Evolutionary conservation across 2,113 vertebrate species (phyloP), one percentile per base, ranked within the genome.

Genomic region (Lophochroa leadbeateri): DNA sequence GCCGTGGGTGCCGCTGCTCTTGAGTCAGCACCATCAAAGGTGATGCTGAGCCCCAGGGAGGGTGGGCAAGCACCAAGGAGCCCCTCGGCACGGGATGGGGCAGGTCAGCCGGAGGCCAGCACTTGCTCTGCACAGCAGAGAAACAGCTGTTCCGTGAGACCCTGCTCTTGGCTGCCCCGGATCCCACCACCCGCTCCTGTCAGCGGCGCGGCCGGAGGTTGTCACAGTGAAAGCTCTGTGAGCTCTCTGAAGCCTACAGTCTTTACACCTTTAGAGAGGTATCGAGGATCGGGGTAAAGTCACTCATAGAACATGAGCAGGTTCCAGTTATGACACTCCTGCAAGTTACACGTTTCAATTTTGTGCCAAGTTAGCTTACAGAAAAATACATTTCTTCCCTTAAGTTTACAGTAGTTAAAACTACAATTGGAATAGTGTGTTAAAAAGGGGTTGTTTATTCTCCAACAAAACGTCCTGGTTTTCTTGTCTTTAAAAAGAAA

Each of bases 101-200:
- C 65, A 47, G 64, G 44, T 4, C 24, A 67, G 65, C 49, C 5
- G 5, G 53, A 47, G 28, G 17, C 6, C 28, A 6, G 60, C 43
- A 11, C 88, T 72, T 17, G 25, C 97, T 96, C 96, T 97, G 97
- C 97, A 94, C 37, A 76, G 97, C 97, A 96, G 95, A 98, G 92
- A 63, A 69, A 20, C 43, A 4, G 16, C 47, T 0, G 52, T 65
- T 27, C 80, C 2, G 1, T 2, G 57, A 35, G 35, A 35, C 57
- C 33, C 33, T 24, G 33, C 57, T 35, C 57, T 35, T 58, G 57
- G 57, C 13, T 58, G 57, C 57, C 33, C 57, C 21, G 13, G 57
- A 35, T 58, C 52, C 49, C 65, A 4, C 7, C 49, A 6, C 84
- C 69, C 2, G 6, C 58, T 16, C 14, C 14, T 7, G 1, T 14